Conservation (phyloP, 2,113 vertebrate genomes). For the Balaeniceps rex region DNA sequence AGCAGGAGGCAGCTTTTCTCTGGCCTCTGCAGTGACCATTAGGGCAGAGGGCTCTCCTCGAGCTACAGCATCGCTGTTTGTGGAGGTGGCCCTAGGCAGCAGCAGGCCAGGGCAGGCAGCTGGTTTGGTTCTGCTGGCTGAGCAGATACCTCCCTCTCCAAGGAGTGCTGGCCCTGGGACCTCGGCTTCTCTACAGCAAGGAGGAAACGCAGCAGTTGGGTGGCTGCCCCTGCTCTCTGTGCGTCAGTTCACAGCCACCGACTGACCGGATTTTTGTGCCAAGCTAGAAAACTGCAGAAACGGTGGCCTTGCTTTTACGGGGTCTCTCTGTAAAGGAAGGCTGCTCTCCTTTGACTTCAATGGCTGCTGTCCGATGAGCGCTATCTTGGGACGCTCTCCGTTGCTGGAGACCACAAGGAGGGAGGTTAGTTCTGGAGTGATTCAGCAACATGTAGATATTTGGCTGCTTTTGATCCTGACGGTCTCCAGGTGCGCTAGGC, state of each 20-base stretch:
- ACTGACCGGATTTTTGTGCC: neutral
- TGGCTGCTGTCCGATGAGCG: neutral
- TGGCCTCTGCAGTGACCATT: neutral
- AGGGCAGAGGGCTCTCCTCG: neutral
- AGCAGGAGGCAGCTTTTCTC: neutral
- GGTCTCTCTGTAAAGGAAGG: neutral
- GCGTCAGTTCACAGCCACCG: neutral
- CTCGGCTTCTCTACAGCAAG: neutral
- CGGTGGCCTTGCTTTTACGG: neutral
- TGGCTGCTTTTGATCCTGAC: neutral
- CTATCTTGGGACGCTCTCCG: fast-evolving
- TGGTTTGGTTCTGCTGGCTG: neutral
- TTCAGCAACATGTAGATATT: neutral
- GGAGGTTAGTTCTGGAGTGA: neutral
- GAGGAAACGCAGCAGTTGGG: neutral
- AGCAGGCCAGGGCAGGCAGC: neutral
- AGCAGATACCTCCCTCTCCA: neutral
- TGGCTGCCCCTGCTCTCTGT: neutral
- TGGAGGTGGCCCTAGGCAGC: neutral
- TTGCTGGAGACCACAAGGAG: neutral
- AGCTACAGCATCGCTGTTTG: neutral
- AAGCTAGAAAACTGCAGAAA: neutral
- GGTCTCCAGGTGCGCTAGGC: neutral
- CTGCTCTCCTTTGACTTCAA: neutral
- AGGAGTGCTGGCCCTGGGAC: neutral